Percentiles rank a stretch among this genome's conserved stretches.
These are phyloP conservation scores for Acronicta psi DNA, from an alignment of 2,888 invertebrate genomes.

Conservation along the genomic window DNA sequence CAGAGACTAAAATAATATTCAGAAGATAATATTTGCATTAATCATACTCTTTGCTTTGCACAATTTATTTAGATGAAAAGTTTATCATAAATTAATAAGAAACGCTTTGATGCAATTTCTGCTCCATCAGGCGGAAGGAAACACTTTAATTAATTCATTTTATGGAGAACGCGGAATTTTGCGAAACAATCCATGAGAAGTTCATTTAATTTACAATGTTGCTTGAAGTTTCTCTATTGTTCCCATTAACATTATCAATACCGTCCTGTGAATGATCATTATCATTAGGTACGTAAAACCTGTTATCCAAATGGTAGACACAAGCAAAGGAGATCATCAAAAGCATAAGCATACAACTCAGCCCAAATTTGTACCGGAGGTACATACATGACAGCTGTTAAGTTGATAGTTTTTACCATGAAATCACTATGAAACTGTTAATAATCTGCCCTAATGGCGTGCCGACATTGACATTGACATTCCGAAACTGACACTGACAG, in stretches of 20 bases:
- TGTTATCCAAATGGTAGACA: too few species aligned
- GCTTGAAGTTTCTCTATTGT: not conserved
- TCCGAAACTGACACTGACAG: too few species aligned
- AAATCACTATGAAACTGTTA: too few species aligned
- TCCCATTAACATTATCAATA: not conserved
- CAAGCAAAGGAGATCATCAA: too few species aligned
- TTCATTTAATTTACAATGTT: constrained; percentile 17
- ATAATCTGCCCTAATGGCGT: too few species aligned
- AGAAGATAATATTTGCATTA: constrained; percentile 23
- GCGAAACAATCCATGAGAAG: constrained; percentile 19
- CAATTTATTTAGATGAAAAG: constrained; percentile 40
- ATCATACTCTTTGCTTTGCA: constrained; percentile 19
- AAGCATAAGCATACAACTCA: too few species aligned
- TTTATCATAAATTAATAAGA: constrained; percentile 54
- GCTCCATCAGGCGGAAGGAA: constrained; percentile 59
- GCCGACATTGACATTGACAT: too few species aligned
- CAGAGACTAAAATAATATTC: constrained; percentile 17
- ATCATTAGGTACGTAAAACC: not conserved
- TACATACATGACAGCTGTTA: too few species aligned
- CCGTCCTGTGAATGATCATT: not conserved
- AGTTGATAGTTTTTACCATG: too few species aligned
- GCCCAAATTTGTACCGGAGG: too few species aligned
- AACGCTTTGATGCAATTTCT: constrained; percentile 58
- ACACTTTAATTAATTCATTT: constrained; percentile 65
- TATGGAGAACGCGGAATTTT: constrained; percentile 40